Base-by-base conservation (phyloP, 35 echinoderm and acorn worm species). In the Apostichopus californicus region DNA sequence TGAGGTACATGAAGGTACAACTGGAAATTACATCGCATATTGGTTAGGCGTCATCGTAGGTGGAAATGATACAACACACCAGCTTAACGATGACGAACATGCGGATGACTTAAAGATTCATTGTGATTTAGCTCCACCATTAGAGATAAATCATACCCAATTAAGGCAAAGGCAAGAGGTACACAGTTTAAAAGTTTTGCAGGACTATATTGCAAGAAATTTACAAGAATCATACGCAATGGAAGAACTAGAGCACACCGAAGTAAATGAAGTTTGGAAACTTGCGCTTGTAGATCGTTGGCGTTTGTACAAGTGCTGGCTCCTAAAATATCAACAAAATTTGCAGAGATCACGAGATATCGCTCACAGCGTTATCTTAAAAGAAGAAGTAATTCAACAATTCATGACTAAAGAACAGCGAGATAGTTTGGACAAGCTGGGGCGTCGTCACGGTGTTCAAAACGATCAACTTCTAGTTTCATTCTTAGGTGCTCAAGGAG, bases 301-400 rank as follows among this genome's bases (percentile, higher is more conserved):
- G 92, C 92, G 92, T 23, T 55, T 93, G 8, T 93, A 93, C 78
- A 34, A 73, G 28, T 89, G 80, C 52, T 93, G 92, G 84, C 21
- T 89, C 17, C 9, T 59, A 4, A 68, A 68, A 59, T 58, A 71
- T 15, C 57, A 87, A 58, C 57, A 87, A 87, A 11, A 59, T 9
- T 52, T 87, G 59, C 57, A 71, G 14, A 87, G 18, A 52, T 59
- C 57, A 24, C 17, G 59, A 12, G 56, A 57, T 6, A 22, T 66
- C 25, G 86, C 86, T 3, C 23, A 57, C 20, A 21, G 26, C 22
- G 58, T 26, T 63, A 20, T 87, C 20, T 58, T 87, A 12, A 71
- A 65, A 64, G 64, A 23, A 71, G 22, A 25, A 55, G 59, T 60
- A 7, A 18, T 86, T 7, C 12, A 86, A 25, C 83, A 46, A 9